Evolutionary conservation across 2,797 vertebrate genomes (phyloP), one percentile per base, ranked within the genome.

Genomic region (Enoplosus armatus): DNA sequence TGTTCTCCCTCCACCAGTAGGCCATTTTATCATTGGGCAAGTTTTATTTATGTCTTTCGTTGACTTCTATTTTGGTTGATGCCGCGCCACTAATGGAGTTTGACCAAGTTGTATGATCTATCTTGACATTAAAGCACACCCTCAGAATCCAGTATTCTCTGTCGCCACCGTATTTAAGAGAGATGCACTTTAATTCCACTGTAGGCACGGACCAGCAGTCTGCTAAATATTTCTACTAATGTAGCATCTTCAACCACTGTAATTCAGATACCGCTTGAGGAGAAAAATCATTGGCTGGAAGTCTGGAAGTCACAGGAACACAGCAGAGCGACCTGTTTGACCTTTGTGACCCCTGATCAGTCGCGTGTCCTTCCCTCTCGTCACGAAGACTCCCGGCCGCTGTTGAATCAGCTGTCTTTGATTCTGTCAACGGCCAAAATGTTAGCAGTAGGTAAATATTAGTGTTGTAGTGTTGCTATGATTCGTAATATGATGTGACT

Each of bases 401-500:
- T 63, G 2, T 72, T 14, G 5, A 74, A 27, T 41, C 65, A 27
- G 22, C 55, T 14, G 35, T 65, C 4, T 27, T 73, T 67, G 22
- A 15, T 43, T 55, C 47, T 62, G n/a, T 75, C 8, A 6, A 26
- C 10, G 48, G 53, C 39, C 72, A 76, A 82, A 68, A 31, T 8
- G 43, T 29, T 68, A 4, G 18, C 51, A 45, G 47, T 64, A 16
- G n/a, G 7, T 72, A 9, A 69, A 35, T 67, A n/a, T 64, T 37
- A 15, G 55, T 87, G 64, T 75, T 62, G 72, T 87, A 14, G n/a
- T 31, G 62, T 84, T 79, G 10, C 48, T 58, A 7, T 51, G 24
- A 60, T 39, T 58, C 27, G 63, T 29, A 22, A 24, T 77, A 63
- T 20, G 7, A 85, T 69, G 78, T 77, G 82, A 90, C 69, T 77